Base-by-base conservation (phyloP, 2,113 vertebrate genomes). In the Bathybates hornii region DNA sequence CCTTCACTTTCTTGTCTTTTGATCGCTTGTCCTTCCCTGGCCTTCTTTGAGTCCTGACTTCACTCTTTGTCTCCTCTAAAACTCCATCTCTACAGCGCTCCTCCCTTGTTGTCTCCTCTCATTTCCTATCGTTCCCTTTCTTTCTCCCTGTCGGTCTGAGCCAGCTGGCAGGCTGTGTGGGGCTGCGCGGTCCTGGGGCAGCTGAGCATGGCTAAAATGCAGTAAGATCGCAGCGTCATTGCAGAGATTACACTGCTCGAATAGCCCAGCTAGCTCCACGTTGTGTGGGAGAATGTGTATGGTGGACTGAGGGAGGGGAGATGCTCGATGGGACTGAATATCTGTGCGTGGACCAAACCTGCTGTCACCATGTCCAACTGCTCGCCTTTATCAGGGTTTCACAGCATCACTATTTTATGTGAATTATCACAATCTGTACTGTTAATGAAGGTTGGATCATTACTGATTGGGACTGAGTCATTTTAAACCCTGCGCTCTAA, bases 171-270 rank as follows among this genome's bases (percentile, higher is more conserved):
- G 89, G 86, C 90, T 93, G 63, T 88, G 91, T 89, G 84, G 84
- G 85, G 85, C 90, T 88, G 88, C 48, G 68, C 80, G 91, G 94
- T 92, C 87, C 88, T 85, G 89, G 92, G 87, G 94, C 94, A 95
- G 87, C 83, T 93, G 90, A 95, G 95, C 94, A 89, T 94, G 93
- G 89, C 90, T 95, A 94, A 96, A 96, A 93, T 96, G 95, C 94
- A 95, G 95, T 90, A 90, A 90, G 91, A 95, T 94, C 87, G 66
- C 92, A 93, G 89, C 86, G 21, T 91, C 93, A 94, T 93, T 96
- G 94, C 95, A 56, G 92, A 94, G 93, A 96, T 93, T 93, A 94
- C 86, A 87, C 89, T 82, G 91, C 92, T 93, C 81, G 88, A 91
- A 87, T 82, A 76, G 83, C 38, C 87, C 86, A 81, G 87, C 85